Evolutionary conservation across 53 echinoderm and acorn worm species (phyloP).

Genomic region (Arbacia lixula): DNA sequence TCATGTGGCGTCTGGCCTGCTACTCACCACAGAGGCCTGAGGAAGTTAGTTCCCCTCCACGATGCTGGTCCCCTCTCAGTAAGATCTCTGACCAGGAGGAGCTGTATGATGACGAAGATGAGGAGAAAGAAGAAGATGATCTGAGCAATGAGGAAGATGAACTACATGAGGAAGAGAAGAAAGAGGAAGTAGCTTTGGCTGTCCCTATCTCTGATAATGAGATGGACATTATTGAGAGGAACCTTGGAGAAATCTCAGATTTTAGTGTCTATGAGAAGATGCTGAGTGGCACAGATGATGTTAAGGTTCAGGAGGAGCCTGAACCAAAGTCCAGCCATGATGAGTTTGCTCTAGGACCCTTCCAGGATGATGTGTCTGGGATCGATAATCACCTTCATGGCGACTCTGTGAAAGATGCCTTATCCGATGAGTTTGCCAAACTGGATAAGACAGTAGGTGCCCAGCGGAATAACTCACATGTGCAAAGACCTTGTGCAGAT

Average conservation of each 20-base stretch:
- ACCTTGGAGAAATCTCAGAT: constrained; percentile 39
- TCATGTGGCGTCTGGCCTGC: constrained; percentile 79
- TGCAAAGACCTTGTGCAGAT: too few relatives aligned
- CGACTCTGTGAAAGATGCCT: constrained; percentile 21
- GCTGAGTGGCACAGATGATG: constrained; percentile 14
- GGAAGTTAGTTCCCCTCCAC: constrained; percentile 68
- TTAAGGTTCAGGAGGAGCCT: background rate
- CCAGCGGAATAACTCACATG: too few relatives aligned
- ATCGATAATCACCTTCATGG: constrained; percentile 49
- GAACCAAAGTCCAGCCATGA: constrained; percentile 23
- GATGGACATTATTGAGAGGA: constrained; percentile 49
- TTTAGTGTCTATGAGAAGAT: constrained; percentile 54
- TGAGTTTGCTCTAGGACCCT: constrained; percentile 18
- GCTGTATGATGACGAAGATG: constrained; percentile 46
- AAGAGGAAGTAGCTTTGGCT: constrained; percentile 1
- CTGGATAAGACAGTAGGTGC: constrained; percentile 41
- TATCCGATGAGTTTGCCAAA: constrained; percentile 54
- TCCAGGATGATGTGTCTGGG: constrained; percentile 46
- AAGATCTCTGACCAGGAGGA: constrained; percentile 33
- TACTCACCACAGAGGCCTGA: constrained; percentile 70
- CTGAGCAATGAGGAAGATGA: background rate
- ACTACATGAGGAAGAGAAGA: background rate
- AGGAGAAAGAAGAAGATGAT: constrained; percentile 13
- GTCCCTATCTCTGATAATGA: constrained; percentile 37
- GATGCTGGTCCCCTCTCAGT: constrained; percentile 78